phyloP scores from a whole-genome alignment of 2,888 invertebrate genomes.

The Pterobdella sp. region DNA sequence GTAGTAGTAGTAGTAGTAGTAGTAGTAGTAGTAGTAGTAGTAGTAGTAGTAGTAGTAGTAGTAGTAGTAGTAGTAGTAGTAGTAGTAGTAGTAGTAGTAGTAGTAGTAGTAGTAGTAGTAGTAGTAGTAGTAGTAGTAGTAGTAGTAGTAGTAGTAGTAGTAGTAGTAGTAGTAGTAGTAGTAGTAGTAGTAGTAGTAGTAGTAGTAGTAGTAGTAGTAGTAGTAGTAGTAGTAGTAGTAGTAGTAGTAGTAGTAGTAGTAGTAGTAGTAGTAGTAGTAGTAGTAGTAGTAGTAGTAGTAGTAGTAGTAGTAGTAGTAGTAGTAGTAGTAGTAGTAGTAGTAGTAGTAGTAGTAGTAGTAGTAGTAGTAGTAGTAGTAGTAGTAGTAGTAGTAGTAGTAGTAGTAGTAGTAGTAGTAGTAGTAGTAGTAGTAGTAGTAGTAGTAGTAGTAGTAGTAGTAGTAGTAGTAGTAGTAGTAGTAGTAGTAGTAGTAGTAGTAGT shows the following conservation, averaged over 20 bases:
- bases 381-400: conserved; percentile 16
- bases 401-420: conserved; percentile 15
- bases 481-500: conserved; percentile 1
- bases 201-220: conserved; percentile 16
- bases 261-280: conserved; percentile 16
- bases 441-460: conserved; percentile 1
- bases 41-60: conserved; percentile 15
- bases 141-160: conserved; percentile 16
- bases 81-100: conserved; percentile 14
- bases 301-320: conserved; percentile 16
- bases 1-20: conserved; percentile 16
- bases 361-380: conserved; percentile 16
- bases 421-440: conserved; percentile 13
- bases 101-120: conserved; percentile 15
- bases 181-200: conserved; percentile 16
- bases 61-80: conserved; percentile 16
- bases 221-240: conserved; percentile 15
- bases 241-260: conserved; percentile 16
- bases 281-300: conserved; percentile 15
- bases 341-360: conserved; percentile 15
- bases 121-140: conserved; percentile 16
- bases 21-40: conserved; percentile 16
- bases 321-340: conserved; percentile 16
- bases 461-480: conserved; percentile 1
- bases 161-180: conserved; percentile 15